Percentiles rank a stretch among this genome's conserved stretches.
These are phyloP conservation scores for Neodiprion fabricii DNA, from an alignment of 1,140 invertebrate species.

Conservation along the genomic window DNA sequence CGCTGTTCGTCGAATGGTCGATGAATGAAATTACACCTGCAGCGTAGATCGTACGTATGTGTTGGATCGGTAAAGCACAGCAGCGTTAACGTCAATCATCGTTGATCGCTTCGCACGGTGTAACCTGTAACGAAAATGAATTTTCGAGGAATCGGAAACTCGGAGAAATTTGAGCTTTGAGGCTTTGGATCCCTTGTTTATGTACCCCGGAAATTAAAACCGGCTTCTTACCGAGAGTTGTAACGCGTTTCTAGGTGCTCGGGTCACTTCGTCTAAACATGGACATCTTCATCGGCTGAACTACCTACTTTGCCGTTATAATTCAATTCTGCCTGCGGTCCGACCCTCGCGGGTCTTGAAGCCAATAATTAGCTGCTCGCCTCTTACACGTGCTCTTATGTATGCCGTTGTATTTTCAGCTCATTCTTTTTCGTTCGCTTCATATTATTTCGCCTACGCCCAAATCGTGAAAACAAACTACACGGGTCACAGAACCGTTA, in stretches of 20 bases:
- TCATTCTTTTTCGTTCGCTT: neutral
- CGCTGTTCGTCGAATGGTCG: neutral
- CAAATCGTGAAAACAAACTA: neutral
- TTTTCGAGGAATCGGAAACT: too few relatives aligned
- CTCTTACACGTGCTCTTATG: neutral
- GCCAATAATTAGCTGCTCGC: neutral
- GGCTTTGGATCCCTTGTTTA: neutral
- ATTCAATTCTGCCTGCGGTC: neutral
- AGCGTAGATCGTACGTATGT: neutral
- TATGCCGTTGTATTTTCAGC: neutral
- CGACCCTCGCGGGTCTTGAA: neutral
- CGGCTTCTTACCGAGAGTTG: neutral
- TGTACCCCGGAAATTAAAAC: neutral
- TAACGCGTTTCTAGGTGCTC: neutral
- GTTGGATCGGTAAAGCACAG: neutral
- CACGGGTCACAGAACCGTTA: neutral
- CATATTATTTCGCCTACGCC: neutral
- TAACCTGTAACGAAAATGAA: too few relatives aligned
- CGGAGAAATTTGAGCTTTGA: neutral
- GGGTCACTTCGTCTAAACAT: neutral
- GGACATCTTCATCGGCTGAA: neutral
- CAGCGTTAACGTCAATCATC: neutral
- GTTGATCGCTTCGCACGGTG: too few relatives aligned
- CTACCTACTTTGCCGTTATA: slow-evolving; percentile 1
- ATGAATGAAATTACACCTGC: neutral